phyloP scores from a whole-genome alignment of 2,797 vertebrate species.

The Danio aesculapii region DNA sequence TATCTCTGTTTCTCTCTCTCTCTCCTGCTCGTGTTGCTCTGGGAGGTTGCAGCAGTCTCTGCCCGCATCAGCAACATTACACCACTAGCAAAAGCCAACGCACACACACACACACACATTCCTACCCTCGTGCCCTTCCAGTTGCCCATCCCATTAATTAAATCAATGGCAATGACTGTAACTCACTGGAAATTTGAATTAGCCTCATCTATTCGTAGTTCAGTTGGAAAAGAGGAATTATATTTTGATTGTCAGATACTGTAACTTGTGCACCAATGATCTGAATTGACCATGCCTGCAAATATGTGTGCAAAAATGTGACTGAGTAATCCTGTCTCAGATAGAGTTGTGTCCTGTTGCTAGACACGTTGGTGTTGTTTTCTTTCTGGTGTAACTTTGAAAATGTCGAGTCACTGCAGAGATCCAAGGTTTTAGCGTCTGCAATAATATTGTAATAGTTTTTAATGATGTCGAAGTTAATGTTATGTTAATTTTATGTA shows the following conservation, averaged over 20 bases:
- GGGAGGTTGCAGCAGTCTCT: conserved; percentile 44
- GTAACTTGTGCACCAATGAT: too few relatives aligned
- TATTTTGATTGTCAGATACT: neutral
- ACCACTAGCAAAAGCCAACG: conserved; percentile 22
- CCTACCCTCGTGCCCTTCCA: conserved; percentile 14
- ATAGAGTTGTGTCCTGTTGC: too few relatives aligned
- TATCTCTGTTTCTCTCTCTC: conserved; percentile 12
- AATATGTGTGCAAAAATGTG: too few relatives aligned
- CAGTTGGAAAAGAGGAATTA: neutral
- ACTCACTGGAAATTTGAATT: conserved; percentile 41
- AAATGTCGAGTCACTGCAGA: too few relatives aligned
- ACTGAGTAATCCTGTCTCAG: too few relatives aligned
- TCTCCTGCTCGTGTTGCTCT: conserved; percentile 23
- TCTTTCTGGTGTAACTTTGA: too few relatives aligned
- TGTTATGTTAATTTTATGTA: too few relatives aligned
- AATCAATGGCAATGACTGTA: conserved; percentile 51
- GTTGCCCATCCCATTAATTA: conserved; percentile 41
- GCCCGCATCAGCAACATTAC: conserved; percentile 50
- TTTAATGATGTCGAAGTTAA: too few relatives aligned
- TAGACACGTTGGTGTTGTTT: too few relatives aligned
- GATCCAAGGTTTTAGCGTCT: too few relatives aligned
- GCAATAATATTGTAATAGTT: too few relatives aligned
- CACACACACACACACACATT: conserved; percentile 36
- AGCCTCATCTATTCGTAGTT: conserved; percentile 3
- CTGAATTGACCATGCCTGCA: too few relatives aligned